These are phyloP conservation scores for Nycticorax nycticorax DNA, from an alignment of 2,113 vertebrate genomes.

Conservation along the genomic window DNA sequence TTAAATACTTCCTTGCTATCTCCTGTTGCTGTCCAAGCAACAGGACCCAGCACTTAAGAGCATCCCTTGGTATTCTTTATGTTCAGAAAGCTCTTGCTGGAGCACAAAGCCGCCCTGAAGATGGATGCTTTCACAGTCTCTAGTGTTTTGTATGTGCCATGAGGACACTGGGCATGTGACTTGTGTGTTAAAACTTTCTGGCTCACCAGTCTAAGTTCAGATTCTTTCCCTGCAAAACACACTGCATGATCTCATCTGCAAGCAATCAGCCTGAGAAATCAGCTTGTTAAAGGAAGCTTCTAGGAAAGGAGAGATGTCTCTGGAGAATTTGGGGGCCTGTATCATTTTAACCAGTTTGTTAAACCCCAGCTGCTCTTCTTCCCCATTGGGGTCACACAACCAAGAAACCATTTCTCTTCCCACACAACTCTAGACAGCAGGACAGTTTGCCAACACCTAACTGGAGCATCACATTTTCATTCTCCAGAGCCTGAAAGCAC, in stretches of 20 bases:
- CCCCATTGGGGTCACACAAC: conserved; percentile 29
- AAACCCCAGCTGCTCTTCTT: conserved; percentile 58
- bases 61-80: neutral
- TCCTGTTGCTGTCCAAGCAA: conserved; percentile 6
- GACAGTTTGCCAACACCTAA: conserved; percentile 22
- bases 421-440: conserved; percentile 5
- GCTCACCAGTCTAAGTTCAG: conserved; percentile 16
- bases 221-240: conserved; percentile 65
- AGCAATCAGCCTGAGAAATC: conserved; percentile 73
- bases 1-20: conserved; percentile 59
- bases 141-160: neutral
- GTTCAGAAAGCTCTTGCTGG: neutral
- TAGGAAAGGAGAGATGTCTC: conserved; percentile 66
- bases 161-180: conserved; percentile 44
- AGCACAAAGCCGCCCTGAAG: neutral
- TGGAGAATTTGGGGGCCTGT: conserved; percentile 46
- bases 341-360: conserved; percentile 61
- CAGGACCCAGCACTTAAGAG: neutral
- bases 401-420: conserved; percentile 36
- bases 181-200: conserved; percentile 50
- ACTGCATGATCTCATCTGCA: conserved; percentile 70
- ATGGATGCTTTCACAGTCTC: accelerated
- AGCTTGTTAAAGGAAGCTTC: conserved; percentile 72
- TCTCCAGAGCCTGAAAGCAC: neutral
- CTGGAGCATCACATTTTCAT: neutral